phyloP scores from a whole-genome alignment of 2,113 vertebrate species.

The Pygoscelis adeliae region DNA sequence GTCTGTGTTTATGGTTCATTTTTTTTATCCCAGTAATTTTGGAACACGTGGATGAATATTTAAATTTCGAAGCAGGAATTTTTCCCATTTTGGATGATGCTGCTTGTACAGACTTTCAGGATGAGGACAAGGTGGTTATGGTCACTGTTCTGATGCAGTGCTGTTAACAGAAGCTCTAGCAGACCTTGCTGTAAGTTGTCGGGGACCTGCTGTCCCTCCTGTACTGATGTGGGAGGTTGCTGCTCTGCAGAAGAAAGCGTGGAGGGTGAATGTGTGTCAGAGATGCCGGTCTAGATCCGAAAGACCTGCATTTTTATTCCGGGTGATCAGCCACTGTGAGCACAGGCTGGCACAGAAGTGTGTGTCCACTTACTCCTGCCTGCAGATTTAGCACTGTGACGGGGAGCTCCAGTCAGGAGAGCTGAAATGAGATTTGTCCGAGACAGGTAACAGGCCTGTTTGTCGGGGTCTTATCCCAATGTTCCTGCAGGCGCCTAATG shows the following conservation, averaged over 20 bases:
- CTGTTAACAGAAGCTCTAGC: not conserved
- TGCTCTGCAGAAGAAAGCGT: rapidly evolving
- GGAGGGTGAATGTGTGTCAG: not conserved
- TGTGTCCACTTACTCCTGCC: not conserved
- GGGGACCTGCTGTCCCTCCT: not conserved
- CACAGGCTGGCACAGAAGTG: not conserved
- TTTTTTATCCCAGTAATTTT: not conserved
- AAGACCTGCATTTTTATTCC: not conserved
- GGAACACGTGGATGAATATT: not conserved
- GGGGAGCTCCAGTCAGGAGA: not conserved
- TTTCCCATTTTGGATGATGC: not conserved
- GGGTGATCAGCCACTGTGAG: not conserved
- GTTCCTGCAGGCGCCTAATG: not conserved
- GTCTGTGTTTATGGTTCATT: not conserved
- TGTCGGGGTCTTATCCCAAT: not conserved
- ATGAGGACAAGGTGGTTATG: not conserved
- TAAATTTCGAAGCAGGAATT: not conserved
- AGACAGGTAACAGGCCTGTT: rapidly evolving
- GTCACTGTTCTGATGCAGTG: not conserved
- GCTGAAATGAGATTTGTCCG: not conserved
- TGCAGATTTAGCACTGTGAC: rapidly evolving
- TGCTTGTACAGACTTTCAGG: not conserved
- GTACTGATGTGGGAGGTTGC: rapidly evolving
- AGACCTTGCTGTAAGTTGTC: not conserved
- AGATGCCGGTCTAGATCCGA: too few species aligned